Conservation (phyloP, 2,113 vertebrate species). For the Chauna torquata region DNA sequence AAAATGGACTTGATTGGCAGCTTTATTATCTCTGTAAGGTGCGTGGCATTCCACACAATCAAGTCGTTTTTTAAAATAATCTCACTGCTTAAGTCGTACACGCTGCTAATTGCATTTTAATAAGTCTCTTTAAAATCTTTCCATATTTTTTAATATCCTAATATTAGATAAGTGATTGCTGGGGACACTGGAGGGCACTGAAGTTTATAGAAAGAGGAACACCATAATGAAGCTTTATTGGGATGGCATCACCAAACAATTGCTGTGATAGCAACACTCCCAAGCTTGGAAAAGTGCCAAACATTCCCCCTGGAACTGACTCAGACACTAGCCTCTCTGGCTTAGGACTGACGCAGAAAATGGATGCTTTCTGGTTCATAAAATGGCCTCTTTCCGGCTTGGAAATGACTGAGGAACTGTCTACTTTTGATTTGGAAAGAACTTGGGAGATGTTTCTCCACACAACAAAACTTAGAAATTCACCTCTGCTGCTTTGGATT, state of each 20-base stretch:
- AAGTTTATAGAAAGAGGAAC: conserved; percentile 76
- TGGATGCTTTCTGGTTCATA: conserved; percentile 63
- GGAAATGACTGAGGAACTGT: conserved; percentile 35
- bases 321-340: conserved; percentile 38
- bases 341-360: conserved; percentile 57
- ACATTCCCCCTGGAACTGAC: conserved; percentile 54
- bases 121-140: conserved; percentile 86
- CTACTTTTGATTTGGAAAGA: conserved; percentile 25
- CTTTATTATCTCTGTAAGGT: conserved; percentile 83
- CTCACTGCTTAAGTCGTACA: conserved; percentile 82
- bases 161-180: conserved; percentile 86
- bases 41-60: conserved; percentile 82
- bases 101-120: conserved; percentile 84
- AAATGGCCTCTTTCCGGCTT: conserved; percentile 55
- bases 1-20: conserved; percentile 80
- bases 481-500: background rate
- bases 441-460: background rate
- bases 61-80: conserved; percentile 81
- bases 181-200: conserved; percentile 82
- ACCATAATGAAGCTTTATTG: conserved; percentile 64
- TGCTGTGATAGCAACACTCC: conserved; percentile 62
- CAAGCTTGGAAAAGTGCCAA: conserved; percentile 57
- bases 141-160: conserved; percentile 88
- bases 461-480: background rate
- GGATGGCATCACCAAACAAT: conserved; percentile 63